These are phyloP conservation scores for Laspeyria flexula DNA, from an alignment of 2,888 invertebrate species.

Conservation along the genomic window DNA sequence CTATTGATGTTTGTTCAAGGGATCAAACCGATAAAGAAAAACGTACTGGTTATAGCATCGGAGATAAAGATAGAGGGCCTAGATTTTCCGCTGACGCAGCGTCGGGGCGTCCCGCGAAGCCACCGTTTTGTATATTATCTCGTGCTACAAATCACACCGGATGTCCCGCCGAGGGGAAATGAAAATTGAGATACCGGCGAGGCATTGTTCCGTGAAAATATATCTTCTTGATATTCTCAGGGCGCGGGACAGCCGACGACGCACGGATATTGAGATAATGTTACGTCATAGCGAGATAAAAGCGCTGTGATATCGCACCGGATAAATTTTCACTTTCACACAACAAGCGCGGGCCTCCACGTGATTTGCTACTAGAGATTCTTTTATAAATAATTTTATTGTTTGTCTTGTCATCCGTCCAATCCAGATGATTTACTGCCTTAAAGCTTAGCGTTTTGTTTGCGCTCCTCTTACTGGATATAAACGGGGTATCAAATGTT, in stretches of 20 bases:
- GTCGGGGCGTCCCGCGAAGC: slow-evolving; percentile 72
- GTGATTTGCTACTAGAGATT: slow-evolving; percentile 36
- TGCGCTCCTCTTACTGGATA: background rate
- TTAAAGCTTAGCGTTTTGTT: slow-evolving; percentile 6
- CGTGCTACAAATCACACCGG: slow-evolving; percentile 84
- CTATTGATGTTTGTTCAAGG: slow-evolving; percentile 23
- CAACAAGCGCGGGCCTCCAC: slow-evolving; percentile 41
- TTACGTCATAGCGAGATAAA: slow-evolving; percentile 77
- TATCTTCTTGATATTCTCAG: slow-evolving; percentile 82
- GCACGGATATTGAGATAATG: slow-evolving; percentile 82
- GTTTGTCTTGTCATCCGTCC: slow-evolving; percentile 25
- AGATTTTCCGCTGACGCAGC: slow-evolving; percentile 74
- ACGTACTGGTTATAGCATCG: slow-evolving; percentile 62
- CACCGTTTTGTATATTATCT: slow-evolving; percentile 84
- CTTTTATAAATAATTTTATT: slow-evolving; percentile 30
- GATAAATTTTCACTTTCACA: slow-evolving; percentile 71
- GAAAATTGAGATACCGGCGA: slow-evolving; percentile 84
- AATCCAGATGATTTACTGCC: slow-evolving; percentile 30
- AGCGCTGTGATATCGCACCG: slow-evolving; percentile 69
- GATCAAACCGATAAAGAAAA: slow-evolving; percentile 65
- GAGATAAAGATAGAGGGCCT: slow-evolving; percentile 69
- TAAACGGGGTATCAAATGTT: background rate
- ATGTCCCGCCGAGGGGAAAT: slow-evolving; percentile 82
- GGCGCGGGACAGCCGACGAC: slow-evolving; percentile 75
- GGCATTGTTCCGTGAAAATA: slow-evolving; percentile 85